Conservation (phyloP, 2,888 invertebrate species). For the Acanthosepion esculentum region DNA sequence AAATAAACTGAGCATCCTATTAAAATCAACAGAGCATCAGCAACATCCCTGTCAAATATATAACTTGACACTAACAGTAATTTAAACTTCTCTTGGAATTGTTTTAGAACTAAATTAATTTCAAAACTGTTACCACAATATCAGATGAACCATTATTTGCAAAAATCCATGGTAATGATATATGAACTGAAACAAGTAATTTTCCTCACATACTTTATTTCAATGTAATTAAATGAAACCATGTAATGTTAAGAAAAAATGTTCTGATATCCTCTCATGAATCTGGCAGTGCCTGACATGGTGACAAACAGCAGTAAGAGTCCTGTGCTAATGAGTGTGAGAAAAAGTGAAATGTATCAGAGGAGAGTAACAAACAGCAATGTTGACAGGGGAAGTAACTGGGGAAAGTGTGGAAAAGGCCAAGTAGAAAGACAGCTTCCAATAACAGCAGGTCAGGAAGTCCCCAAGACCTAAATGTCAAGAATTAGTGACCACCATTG, state of each 20-base stretch:
- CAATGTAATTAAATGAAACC: not conserved
- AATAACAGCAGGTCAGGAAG: not conserved
- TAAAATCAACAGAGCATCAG: no score
- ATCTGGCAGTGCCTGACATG: not conserved
- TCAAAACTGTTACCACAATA: no score
- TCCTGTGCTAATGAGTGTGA: not conserved
- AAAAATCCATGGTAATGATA: no score
- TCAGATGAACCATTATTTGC: no score
- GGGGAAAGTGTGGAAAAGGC: not conserved
- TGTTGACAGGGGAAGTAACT: not conserved
- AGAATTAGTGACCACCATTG: conserved; percentile 33
- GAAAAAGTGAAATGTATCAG: not conserved
- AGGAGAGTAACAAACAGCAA: not conserved
- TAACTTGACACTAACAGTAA: no score
- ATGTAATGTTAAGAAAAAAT: not conserved
- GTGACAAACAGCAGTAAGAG: not conserved
- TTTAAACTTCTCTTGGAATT: no score
- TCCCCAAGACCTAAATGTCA: not conserved
- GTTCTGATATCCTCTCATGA: not conserved
- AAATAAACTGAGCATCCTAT: no score
- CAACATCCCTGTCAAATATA: no score
- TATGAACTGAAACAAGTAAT: no score
- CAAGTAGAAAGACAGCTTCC: no score
- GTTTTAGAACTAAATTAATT: no score
- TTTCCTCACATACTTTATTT: not conserved